Conservation (phyloP, 1,140 invertebrate genomes). For the Argopecten irradians region DNA sequence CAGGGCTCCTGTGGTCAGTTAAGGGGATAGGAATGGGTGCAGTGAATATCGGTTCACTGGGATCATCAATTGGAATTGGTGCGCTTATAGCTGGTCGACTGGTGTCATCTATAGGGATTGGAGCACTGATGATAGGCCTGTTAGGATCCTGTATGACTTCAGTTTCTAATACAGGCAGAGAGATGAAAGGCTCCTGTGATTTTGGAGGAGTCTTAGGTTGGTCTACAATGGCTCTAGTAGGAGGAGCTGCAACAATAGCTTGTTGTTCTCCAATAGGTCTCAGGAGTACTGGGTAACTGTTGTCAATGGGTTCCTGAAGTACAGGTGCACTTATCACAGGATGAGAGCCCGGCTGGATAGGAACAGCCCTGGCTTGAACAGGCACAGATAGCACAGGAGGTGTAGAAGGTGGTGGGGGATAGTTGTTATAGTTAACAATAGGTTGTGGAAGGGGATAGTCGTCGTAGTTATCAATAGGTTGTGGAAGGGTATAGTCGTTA, state of each 20-base stretch:
- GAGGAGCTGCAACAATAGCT: not conserved
- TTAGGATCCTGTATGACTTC: not conserved
- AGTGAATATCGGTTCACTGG: not conserved
- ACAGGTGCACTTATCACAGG: not conserved
- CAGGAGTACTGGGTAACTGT: not conserved
- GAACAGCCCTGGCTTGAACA: not conserved
- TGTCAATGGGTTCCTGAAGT: not conserved
- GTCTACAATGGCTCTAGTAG: no score
- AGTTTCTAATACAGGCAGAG: not conserved
- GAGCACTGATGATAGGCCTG: not conserved
- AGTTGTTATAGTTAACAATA: slow-evolving; percentile 2
- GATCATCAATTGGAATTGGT: no score
- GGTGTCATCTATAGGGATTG: not conserved
- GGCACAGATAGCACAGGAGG: not conserved
- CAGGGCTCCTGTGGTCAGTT: not conserved
- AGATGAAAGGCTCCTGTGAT: not conserved
- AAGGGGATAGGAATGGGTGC: not conserved
- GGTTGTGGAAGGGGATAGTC: no score
- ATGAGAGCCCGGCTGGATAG: not conserved
- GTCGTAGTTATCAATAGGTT: no score
- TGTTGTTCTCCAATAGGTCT: not conserved
- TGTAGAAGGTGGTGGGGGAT: not conserved
- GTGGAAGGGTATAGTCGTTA: no score
- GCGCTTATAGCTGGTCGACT: no score
- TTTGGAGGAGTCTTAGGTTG: no score